Conservation (phyloP, 2,888 invertebrate genomes). For the Onchidella celtica region DNA sequence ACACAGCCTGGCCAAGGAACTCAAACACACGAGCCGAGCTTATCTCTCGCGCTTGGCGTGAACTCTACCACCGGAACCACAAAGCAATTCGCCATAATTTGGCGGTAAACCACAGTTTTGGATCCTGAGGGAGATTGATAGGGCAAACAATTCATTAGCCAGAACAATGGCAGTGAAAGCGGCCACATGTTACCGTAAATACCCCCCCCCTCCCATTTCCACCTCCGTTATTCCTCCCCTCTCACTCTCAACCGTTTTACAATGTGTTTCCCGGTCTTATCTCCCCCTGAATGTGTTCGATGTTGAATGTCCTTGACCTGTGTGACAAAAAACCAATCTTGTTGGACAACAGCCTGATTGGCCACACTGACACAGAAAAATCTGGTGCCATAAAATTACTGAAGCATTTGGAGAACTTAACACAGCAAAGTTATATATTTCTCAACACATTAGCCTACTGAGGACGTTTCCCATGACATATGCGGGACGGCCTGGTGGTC, state of each 20-base stretch:
- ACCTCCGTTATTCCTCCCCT: background rate
- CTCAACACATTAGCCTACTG: too few species aligned
- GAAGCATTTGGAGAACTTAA: too few species aligned
- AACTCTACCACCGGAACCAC: constrained; percentile 15
- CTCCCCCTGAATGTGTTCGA: background rate
- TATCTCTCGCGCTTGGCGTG: constrained; percentile 37
- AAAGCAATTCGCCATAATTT: constrained; percentile 2
- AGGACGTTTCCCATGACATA: too few species aligned
- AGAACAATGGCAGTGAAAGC: constrained; percentile 7
- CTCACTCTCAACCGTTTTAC: background rate
- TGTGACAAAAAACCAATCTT: too few species aligned
- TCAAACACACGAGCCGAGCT: constrained; percentile 37
- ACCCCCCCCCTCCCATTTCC: background rate
- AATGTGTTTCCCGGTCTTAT: background rate
- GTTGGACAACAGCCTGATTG: too few species aligned
- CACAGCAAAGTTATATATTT: too few species aligned
- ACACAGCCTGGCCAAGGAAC: background rate
- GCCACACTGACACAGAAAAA: too few species aligned
- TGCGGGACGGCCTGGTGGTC: too few species aligned
- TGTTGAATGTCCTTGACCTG: too few species aligned
- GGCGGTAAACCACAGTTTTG: constrained; percentile 2
- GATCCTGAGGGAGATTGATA: background rate
- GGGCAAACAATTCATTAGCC: constrained; percentile 36
- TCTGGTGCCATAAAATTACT: too few species aligned
- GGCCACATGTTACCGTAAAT: background rate